A percentile compares a stretch with the other conserved stretches of the same genome.
Conservation (phyloP, 2,113 vertebrate genomes). For the Nothoprocta perdicaria region DNA sequence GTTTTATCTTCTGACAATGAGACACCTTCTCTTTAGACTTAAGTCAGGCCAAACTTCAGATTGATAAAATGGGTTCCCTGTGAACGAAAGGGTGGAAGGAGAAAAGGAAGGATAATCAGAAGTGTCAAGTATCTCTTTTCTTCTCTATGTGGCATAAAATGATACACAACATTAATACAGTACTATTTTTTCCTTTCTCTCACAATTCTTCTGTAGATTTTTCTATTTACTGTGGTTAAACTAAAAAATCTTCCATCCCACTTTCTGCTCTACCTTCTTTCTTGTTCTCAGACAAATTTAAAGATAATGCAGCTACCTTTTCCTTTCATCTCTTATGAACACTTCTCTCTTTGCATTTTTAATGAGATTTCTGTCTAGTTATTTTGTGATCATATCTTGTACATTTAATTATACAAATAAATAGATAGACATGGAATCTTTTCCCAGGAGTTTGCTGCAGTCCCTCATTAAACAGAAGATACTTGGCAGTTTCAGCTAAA, state of each 20-base stretch:
- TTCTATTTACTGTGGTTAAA: not conserved
- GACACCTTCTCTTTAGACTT: not conserved
- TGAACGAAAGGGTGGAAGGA: not conserved
- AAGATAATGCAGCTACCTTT: not conserved
- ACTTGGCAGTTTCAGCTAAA: slow-evolving; percentile 53
- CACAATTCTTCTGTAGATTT: not conserved
- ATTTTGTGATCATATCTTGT: slow-evolving; percentile 7
- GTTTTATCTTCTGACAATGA: slow-evolving; percentile 16
- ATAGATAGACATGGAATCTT: not conserved
- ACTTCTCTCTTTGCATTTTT: not conserved
- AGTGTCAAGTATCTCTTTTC: not conserved
- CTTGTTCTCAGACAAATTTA: not conserved
- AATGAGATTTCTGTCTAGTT: not conserved
- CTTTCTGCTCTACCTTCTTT: not conserved
- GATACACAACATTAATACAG: not conserved
- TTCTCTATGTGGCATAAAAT: not conserved
- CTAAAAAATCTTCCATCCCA: not conserved
- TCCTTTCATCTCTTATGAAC: not conserved
- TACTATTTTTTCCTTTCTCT: not conserved
- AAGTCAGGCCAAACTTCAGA: not conserved
- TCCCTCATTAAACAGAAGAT: slow-evolving; percentile 55
- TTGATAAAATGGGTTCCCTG: not conserved
- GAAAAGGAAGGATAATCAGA: not conserved
- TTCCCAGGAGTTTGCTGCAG: slow-evolving; percentile 11
- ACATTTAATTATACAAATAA: slow-evolving; percentile 8